Base-by-base conservation (phyloP, 1,140 invertebrate species). In the Acromyrmex charruanus region DNA sequence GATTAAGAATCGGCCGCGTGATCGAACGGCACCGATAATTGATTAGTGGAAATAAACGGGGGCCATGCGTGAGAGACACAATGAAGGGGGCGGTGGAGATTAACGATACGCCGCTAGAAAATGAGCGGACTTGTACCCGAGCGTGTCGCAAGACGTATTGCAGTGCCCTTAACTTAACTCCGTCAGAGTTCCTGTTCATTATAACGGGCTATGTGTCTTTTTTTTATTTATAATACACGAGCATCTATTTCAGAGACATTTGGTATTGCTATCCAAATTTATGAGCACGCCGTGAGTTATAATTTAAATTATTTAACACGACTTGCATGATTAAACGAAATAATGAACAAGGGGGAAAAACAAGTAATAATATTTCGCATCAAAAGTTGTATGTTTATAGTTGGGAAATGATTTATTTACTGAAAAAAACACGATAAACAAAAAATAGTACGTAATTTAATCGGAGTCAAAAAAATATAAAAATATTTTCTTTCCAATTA, bases 11-110 rank as follows among this genome's bases (percentile, higher is more conserved):
- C 63, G 49, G 44, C 69, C 44, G 69, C 68, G 85, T 68, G 85
- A 86, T 80, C 85, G 77, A 79, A 65, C 61, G 28, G 35, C 35
- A 55, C 68, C 80, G 80, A 85, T 87, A 87, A 87, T 87, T 87
- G 86, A 87, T 87, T 87, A 85, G 71, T 68, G 68, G 71, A 58
- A 75, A 85, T 85, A 65, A 63, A 71, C 21, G 31, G 49, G 49
- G 74, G 14, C 35, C 74, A 63, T 35, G 69, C 55, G 80, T 35
- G 58, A 49, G 51, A 66, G 59, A 84, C 68, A 85, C 82, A 72
- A 63, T 74, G 59, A 77, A 66, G 39, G 55, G 31, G 77, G 77
- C 65, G 65, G 80, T 25, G 35, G 25, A 74, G 80, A 82, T 82
- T 49, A 74, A 82, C 80, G 80, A 82, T 82, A 82, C 53, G 53